Evolutionary conservation across 2,888 invertebrate species (phyloP).

Genomic region (Philonicus albiceps): DNA sequence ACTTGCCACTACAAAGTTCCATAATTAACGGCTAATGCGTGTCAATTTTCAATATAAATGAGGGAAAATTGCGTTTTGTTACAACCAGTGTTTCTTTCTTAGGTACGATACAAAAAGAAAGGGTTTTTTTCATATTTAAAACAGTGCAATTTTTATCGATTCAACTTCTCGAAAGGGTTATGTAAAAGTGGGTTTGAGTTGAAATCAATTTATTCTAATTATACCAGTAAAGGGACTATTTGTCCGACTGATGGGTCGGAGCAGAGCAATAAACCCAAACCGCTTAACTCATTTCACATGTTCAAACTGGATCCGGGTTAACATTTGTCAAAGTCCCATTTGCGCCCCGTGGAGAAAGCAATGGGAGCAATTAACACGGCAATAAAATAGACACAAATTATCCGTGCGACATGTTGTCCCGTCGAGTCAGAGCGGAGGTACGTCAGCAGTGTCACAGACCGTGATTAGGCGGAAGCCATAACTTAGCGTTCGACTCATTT

Average conservation of each 20-base stretch:
- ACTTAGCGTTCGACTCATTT: slow-evolving; percentile 20
- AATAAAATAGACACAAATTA: slow-evolving; percentile 22
- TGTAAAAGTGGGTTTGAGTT: background rate
- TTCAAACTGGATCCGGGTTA: background rate
- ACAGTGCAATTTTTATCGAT: background rate
- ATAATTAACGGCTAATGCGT: background rate
- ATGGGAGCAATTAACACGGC: slow-evolving; percentile 29
- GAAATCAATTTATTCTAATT: background rate
- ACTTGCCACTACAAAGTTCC: background rate
- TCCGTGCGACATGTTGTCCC: background rate
- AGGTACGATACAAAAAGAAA: background rate
- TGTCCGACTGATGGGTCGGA: background rate
- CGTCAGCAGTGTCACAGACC: slow-evolving; percentile 6
- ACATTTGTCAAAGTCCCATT: slow-evolving; percentile 10
- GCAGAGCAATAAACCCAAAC: background rate
- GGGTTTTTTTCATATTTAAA: background rate
- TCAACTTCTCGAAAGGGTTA: background rate
- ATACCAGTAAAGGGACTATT: background rate
- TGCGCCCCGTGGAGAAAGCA: background rate
- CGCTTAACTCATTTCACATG: background rate
- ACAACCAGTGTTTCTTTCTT: background rate
- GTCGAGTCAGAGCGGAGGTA: background rate
- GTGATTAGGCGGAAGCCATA: slow-evolving; percentile 33
- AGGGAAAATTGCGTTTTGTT: background rate
- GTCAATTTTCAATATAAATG: background rate